Evolutionary conservation across 1,140 invertebrate genomes (phyloP), one percentile per base, ranked within the genome.

Genomic region (Drosophila punjabiensis): DNA sequence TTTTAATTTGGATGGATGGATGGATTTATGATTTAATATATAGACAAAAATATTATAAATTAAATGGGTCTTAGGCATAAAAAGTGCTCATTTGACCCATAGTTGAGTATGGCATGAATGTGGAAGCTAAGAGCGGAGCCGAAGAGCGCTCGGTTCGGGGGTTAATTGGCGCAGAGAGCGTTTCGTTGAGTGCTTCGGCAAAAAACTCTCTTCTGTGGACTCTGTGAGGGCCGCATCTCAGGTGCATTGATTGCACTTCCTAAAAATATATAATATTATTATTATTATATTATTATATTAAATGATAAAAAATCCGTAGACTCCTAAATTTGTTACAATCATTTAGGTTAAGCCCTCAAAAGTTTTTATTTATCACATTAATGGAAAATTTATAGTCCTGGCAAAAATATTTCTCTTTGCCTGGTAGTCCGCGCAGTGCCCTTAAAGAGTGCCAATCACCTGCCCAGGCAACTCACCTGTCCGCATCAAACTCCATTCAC

Each of bases 141-240:
- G 16, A 43, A 69, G 61, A 60, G 59, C 16, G 45, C 14, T 55
- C 11, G 37, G 41, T 37, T 24, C 10, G 33, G 53, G 53, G 53
- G 53, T 37, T 24, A 14, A 18, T 37, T 1, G 20, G 20, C 20
- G 14, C 41, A 39, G 66, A 66, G 56, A 58, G 68, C 14, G 32
- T 9, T 68, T 71, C 68, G 68, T 71, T 68, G 16, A 69, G 68
- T 69, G 20, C 20, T 14, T 47, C n/a, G 4, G 32, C 20, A 13
- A 9, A 10, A 7, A 32, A 16, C 18, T 52, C 60, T 79, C 58
- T 61, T 83, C 52, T 89, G 84, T 84, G 83, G 69, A 77, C 48
- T 48, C 30, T 32, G 41, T 61, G 41, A 1, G 11, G 28, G 0
- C 5, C 47, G 47, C 45, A 64, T 47, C 41, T 66, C 24, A 24